Evolutionary conservation across 2,888 invertebrate species (phyloP).

Genomic region (Cylindroiulus punctatus): DNA sequence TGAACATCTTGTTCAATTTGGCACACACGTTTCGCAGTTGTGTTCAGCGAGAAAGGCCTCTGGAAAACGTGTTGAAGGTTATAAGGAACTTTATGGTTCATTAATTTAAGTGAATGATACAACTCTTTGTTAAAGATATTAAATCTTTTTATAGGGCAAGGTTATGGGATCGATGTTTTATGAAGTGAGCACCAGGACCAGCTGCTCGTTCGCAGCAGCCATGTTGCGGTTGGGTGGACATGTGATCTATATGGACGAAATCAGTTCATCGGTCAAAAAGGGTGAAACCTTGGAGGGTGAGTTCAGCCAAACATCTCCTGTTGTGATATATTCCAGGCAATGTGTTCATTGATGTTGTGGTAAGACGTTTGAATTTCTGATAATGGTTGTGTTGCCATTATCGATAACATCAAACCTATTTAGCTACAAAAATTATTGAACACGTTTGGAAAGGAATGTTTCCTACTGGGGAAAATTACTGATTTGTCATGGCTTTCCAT

Average conservation of each 20-base stretch:
- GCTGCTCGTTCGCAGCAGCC: conserved; percentile 94
- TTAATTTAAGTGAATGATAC: not conserved
- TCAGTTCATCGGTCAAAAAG: conserved; percentile 92
- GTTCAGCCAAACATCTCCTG: not conserved
- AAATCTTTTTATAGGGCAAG: conserved; percentile 74
- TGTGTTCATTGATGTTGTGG: too few relatives aligned
- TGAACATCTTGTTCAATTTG: conserved; percentile 93
- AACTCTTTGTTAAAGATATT: not conserved
- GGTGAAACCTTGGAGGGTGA: conserved; percentile 91
- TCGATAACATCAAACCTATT: too few relatives aligned
- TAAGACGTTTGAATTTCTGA: too few relatives aligned
- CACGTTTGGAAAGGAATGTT: too few relatives aligned
- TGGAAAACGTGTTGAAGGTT: conserved; percentile 85
- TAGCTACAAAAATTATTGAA: too few relatives aligned
- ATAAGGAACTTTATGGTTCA: conserved; percentile 51
- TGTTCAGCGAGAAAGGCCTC: conserved; percentile 82
- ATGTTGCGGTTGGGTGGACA: conserved; percentile 96
- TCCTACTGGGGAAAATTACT: too few relatives aligned
- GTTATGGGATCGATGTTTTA: conserved; percentile 97
- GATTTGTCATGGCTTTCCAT: conserved; percentile 65
- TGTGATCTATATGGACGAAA: conserved; percentile 89
- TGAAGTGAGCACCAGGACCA: conserved; percentile 96
- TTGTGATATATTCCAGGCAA: not conserved
- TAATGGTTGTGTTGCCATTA: too few relatives aligned
- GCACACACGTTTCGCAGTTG: conserved; percentile 87